A percentile compares a stretch with the other conserved stretches of the same genome.
phyloP scores from a whole-genome alignment of 2,888 invertebrate species.

The Malthinus seriepunctatus region DNA sequence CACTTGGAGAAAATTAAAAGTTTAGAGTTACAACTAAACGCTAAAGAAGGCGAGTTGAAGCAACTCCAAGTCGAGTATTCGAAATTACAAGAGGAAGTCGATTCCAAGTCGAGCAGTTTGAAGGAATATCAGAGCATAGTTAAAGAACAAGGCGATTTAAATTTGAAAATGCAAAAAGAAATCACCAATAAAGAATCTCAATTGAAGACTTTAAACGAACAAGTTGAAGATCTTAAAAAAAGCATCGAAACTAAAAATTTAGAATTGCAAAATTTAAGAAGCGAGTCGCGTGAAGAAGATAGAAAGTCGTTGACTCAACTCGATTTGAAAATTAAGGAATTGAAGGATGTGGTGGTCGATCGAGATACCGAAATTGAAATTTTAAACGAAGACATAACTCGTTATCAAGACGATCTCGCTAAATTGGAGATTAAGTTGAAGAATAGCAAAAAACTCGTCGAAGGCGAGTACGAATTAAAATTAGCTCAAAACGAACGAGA shows the following conservation, averaged over 20 bases:
- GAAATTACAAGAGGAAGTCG: conserved; percentile 58
- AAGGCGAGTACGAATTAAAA: conserved; percentile 28
- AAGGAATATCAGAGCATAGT: conserved; percentile 33
- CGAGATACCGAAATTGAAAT: conserved; percentile 62
- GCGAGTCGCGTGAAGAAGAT: conserved; percentile 29
- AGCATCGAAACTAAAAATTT: conserved; percentile 39
- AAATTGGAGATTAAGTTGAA: conserved; percentile 40
- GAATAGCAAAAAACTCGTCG: conserved; percentile 6
- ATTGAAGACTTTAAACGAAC: conserved; percentile 29
- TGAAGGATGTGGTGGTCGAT: conserved; percentile 44
- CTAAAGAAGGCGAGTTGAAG: conserved; percentile 46
- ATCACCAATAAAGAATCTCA: conserved; percentile 40
- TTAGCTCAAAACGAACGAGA: conserved; percentile 33
- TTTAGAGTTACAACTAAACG: conserved; percentile 52
- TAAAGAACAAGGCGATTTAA: conserved; percentile 35
- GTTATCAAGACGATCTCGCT: conserved; percentile 59
- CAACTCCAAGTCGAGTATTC: conserved; percentile 56
- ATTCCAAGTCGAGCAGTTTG: conserved; percentile 39
- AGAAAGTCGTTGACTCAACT: conserved; percentile 51
- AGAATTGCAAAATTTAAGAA: conserved; percentile 43
- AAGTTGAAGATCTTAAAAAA: conserved; percentile 19
- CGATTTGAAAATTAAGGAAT: conserved; percentile 53
- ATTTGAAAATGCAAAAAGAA: conserved; percentile 44
- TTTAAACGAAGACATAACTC: conserved; percentile 57
- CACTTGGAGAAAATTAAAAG: conserved; percentile 36